A percentile compares a stretch with the other conserved stretches of the same genome.
Conservation (phyloP, 2,113 vertebrate species). For the Bettongia penicillata region DNA sequence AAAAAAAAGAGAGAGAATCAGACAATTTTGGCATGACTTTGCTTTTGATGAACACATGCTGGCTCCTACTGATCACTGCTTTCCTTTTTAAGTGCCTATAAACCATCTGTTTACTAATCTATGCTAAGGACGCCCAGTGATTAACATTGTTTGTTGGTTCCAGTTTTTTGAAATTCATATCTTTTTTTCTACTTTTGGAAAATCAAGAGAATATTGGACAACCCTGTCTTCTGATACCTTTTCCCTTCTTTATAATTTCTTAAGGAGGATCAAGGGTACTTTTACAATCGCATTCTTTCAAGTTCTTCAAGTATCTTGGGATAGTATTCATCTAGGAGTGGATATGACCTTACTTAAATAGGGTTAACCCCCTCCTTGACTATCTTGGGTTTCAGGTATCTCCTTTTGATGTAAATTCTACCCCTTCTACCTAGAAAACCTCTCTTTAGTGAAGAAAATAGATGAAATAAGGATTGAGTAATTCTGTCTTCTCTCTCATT, state of each 20-base stretch:
- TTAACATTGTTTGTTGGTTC: not conserved
- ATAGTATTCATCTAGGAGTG: not conserved
- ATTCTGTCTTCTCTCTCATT: not conserved
- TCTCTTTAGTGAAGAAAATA: not conserved
- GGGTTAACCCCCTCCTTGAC: not conserved
- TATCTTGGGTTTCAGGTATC: not conserved
- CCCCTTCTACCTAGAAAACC: not conserved
- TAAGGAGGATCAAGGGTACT: not conserved
- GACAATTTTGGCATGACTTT: not conserved
- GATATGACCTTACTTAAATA: not conserved
- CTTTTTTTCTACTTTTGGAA: not conserved
- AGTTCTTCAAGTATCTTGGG: not conserved
- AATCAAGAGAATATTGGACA: not conserved
- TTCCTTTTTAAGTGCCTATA: not conserved
- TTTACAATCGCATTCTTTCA: not conserved
- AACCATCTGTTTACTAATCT: not conserved
- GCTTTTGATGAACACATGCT: not conserved
- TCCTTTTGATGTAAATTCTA: not conserved
- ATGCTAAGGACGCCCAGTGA: not conserved
- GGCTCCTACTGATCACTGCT: not conserved
- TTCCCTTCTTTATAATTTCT: not conserved
- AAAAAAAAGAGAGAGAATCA: not conserved
- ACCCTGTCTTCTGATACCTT: not conserved
- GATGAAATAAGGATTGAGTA: not conserved
- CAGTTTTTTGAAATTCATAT: not conserved